phyloP scores from a whole-genome alignment of 2,888 invertebrate species.

The Halictus quadricinctus region DNA sequence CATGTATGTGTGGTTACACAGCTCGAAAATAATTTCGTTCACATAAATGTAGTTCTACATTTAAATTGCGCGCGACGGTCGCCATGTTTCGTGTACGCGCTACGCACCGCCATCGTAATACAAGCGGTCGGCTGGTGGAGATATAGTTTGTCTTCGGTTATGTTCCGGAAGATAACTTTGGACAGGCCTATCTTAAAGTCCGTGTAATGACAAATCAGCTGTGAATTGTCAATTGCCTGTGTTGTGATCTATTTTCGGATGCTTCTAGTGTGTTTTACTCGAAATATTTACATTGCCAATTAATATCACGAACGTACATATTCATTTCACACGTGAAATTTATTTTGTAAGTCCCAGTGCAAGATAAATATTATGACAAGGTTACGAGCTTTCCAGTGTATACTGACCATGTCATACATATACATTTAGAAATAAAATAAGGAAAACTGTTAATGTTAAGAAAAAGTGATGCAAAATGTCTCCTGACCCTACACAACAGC shows the following conservation, averaged over 20 bases:
- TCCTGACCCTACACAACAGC: slow-evolving; percentile 78
- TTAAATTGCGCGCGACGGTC: background rate
- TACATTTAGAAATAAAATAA: slow-evolving; percentile 11
- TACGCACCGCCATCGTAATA: no score
- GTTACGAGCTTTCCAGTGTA: slow-evolving; percentile 26
- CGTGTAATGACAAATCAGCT: slow-evolving; percentile 40
- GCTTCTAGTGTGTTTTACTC: background rate
- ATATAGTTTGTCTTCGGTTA: background rate
- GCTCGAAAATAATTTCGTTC: no score
- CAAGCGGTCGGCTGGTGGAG: background rate
- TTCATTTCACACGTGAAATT: background rate
- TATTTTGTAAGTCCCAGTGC: background rate
- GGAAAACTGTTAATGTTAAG: background rate
- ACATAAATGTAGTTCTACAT: background rate
- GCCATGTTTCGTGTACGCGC: no score
- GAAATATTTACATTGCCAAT: background rate
- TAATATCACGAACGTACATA: background rate
- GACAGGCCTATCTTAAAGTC: background rate
- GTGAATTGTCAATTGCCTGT: slow-evolving; percentile 48
- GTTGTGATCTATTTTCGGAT: background rate
- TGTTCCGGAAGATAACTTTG: background rate
- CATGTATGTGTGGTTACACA: no score
- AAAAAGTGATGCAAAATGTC: slow-evolving; percentile 71
- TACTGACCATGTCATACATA: background rate
- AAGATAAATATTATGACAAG: background rate